Percentiles rank a stretch among this genome's conserved stretches.
These are phyloP conservation scores for Tangara arthus DNA, from an alignment of 2,797 vertebrate genomes.

Conservation along the genomic window DNA sequence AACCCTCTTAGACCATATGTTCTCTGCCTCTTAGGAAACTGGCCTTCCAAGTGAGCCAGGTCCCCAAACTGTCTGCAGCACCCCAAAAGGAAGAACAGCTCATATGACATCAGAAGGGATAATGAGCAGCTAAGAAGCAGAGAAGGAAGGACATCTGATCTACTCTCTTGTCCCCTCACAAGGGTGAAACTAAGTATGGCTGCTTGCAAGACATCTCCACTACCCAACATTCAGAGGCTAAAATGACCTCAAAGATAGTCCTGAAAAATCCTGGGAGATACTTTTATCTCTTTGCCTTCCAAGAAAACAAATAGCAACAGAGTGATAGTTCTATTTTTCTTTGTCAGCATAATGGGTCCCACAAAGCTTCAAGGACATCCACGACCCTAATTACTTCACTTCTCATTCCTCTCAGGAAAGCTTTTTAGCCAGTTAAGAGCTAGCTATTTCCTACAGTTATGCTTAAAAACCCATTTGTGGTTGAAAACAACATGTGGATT, in stretches of 20 bases:
- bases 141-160: not conserved
- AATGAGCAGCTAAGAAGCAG: not conserved
- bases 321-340: not conserved
- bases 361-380: not conserved
- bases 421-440: not conserved
- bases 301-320: not conserved
- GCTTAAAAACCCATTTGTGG: not conserved
- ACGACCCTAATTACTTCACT: not conserved
- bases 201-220: not conserved
- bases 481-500: not conserved
- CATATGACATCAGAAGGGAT: rapidly evolving
- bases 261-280: not conserved
- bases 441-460: not conserved
- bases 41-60: not conserved
- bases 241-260: not conserved
- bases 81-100: not conserved
- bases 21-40: not conserved
- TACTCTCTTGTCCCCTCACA: not conserved
- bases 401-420: not conserved
- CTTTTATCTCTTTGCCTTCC: not conserved
- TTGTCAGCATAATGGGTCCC: not conserved
- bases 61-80: not conserved
- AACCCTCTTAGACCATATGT: not conserved
- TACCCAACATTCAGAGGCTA: not conserved
- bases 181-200: not conserved